phyloP scores from a whole-genome alignment of 2,113 vertebrate species.

The Antigone vipio region DNA sequence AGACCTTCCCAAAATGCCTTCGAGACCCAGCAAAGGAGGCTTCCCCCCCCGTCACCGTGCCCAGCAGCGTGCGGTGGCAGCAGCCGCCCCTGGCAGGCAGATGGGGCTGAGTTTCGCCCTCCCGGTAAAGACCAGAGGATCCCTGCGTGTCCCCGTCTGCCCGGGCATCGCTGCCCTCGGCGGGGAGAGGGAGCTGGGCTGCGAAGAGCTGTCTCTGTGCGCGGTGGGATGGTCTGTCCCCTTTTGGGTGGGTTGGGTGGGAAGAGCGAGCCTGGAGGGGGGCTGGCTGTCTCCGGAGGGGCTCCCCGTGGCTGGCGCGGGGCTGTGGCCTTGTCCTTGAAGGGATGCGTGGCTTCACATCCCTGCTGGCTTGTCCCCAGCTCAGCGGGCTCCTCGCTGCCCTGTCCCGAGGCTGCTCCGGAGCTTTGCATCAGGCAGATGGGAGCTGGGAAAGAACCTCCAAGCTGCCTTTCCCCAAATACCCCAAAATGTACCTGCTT shows the following conservation, averaged over 20 bases:
- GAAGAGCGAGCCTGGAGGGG: background rate
- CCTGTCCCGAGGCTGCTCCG: background rate
- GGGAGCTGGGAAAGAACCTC: background rate
- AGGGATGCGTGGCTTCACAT: background rate
- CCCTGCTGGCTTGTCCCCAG: background rate
- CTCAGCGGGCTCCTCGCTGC: background rate
- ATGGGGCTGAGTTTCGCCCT: background rate
- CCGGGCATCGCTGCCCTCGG: background rate
- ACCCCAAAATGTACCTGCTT: too few relatives aligned
- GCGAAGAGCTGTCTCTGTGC: rapidly evolving
- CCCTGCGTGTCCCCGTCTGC: background rate
- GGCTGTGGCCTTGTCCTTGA: background rate
- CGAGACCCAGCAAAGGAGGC: background rate
- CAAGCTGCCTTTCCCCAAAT: background rate
- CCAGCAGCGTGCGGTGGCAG: background rate
- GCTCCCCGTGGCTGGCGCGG: rapidly evolving
- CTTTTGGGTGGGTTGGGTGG: background rate
- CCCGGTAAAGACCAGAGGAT: background rate
- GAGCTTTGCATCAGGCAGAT: background rate
- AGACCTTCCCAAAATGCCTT: background rate
- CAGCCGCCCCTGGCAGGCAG: background rate
- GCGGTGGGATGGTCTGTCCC: background rate
- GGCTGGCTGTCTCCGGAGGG: background rate
- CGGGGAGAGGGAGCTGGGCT: background rate
- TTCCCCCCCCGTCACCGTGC: too few relatives aligned